Evolutionary conservation across 2,113 vertebrate species (phyloP), one percentile per base, ranked within the genome.

Genomic region (Columbina picui): DNA sequence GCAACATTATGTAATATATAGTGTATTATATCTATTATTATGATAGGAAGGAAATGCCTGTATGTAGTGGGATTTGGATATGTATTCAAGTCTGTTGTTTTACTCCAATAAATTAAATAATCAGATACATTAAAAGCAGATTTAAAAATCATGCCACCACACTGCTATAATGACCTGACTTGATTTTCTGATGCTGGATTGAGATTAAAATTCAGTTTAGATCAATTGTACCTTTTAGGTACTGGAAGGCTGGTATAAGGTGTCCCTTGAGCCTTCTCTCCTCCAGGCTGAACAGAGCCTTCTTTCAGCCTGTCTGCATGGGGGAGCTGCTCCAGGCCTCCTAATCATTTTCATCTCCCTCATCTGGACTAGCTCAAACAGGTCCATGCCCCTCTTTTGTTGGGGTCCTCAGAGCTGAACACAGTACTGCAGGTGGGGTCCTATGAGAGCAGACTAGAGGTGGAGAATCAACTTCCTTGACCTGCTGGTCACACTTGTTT

Each of bases 301-400:
- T 47, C 1, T 18, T 19, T 47, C 29, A 79, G 8, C 12, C 23
- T 80, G 25, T 65, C 20, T 15, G 76, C 55, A 55, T 1, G 47
- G 10, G 9, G 3, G 10, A 41, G 7, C 7, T 71, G 19, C 8
- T 50, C 19, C 41, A 41, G 20, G 7, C 11, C 27, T 3, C 10
- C 10, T 11, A 12, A 7, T 22, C 17, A 50, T 50, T 9, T 80
- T 30, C 1, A 3, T 41, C 43, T 43, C 20, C 6, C 10, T 73
- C 8, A 4, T 56, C 36, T 78, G n/a, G 36, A 50, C 21, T 2
- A 1, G 0, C 30, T 41, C 0, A 1, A 56, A 2, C 26, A 49
- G 32, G 8, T 34, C 41, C 27, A 50, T 22, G 18, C 38, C 27
- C 7, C 34, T 41, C 16, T 25, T 60, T 6, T n/a, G 13, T 3